Percentiles rank a stretch among this genome's conserved stretches.
These are phyloP conservation scores for Agrilus biguttatus DNA, from an alignment of 2,888 invertebrate species.

Conservation along the genomic window DNA sequence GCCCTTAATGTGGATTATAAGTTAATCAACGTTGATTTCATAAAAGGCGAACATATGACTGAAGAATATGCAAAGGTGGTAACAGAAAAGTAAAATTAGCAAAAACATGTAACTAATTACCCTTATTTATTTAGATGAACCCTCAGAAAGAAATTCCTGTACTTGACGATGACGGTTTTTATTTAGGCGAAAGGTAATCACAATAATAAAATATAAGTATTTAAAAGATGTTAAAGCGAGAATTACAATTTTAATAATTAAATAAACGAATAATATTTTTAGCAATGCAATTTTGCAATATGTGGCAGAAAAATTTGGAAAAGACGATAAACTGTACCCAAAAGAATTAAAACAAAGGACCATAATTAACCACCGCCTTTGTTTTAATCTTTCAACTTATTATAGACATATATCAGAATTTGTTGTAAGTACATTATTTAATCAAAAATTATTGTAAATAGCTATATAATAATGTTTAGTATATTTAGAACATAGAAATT, in stretches of 20 bases:
- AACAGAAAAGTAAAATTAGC: background rate
- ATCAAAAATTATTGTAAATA: no score
- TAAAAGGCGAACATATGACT: constrained; percentile 60
- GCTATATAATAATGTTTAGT: no score
- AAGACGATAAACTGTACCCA: constrained; percentile 53
- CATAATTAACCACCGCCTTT: constrained; percentile 62
- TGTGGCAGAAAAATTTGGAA: constrained; percentile 60
- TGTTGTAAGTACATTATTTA: constrained; percentile 35
- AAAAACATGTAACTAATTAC: background rate
- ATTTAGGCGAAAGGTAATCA: constrained; percentile 53
- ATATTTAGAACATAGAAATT: background rate
- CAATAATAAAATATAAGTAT: constrained; percentile 1
- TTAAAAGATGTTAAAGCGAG: background rate
- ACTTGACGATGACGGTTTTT: constrained; percentile 65
- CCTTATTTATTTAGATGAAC: constrained; percentile 43
- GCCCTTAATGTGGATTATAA: constrained; percentile 49
- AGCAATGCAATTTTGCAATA: constrained; percentile 53
- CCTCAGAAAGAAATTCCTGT: constrained; percentile 69
- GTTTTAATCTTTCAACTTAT: constrained; percentile 64
- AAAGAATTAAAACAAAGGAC: constrained; percentile 54
- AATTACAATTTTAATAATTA: no score
- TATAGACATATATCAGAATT: constrained; percentile 55
- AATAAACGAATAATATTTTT: constrained; percentile 14
- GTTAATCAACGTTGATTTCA: constrained; percentile 52
- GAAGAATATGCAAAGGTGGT: constrained; percentile 51